These are phyloP conservation scores for Lumbricus terrestris DNA, from an alignment of 2,888 invertebrate species.

Conservation along the genomic window DNA sequence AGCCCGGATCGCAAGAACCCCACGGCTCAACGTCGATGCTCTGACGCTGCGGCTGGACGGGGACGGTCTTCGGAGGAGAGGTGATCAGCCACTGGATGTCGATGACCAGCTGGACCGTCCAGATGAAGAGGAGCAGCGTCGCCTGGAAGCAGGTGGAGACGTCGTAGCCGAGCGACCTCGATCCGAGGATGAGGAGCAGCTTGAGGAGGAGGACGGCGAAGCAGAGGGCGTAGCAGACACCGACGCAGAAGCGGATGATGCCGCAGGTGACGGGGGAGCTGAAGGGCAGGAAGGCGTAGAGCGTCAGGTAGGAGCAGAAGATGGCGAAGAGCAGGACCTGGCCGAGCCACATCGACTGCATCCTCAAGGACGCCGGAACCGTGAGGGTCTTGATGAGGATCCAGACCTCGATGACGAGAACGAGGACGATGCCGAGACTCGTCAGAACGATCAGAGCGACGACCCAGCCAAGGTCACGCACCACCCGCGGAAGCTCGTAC, in stretches of 20 bases:
- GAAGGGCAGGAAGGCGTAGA: constrained; percentile 58
- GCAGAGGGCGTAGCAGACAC: constrained; percentile 70
- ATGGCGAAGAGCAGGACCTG: constrained; percentile 61
- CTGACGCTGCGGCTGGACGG: background rate
- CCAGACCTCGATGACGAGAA: constrained; percentile 81
- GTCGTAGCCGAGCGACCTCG: constrained; percentile 69
- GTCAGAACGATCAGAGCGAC: constrained; percentile 82
- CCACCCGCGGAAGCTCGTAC: background rate
- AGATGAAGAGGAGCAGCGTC: constrained; percentile 82
- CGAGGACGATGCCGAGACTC: constrained; percentile 78
- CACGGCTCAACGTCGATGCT: background rate
- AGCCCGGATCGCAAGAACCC: constrained; percentile 32
- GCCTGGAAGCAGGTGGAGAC: constrained; percentile 87
- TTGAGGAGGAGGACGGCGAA: constrained; percentile 89
- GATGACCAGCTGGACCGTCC: constrained; percentile 69
- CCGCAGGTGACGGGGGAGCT: constrained; percentile 60
- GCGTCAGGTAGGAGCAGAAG: constrained; percentile 57
- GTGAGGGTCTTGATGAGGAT: constrained; percentile 76
- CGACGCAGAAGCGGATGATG: constrained; percentile 59
- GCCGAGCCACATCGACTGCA: constrained; percentile 56
- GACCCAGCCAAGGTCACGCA: constrained; percentile 68
- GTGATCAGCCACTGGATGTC: constrained; percentile 59
- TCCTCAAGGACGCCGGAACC: constrained; percentile 64
- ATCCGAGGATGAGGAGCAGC: constrained; percentile 86
- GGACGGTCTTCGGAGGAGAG: constrained; percentile 53